These are phyloP conservation scores for Labeo calbasu DNA, from an alignment of 2,797 vertebrate species.

Conservation along the genomic window DNA sequence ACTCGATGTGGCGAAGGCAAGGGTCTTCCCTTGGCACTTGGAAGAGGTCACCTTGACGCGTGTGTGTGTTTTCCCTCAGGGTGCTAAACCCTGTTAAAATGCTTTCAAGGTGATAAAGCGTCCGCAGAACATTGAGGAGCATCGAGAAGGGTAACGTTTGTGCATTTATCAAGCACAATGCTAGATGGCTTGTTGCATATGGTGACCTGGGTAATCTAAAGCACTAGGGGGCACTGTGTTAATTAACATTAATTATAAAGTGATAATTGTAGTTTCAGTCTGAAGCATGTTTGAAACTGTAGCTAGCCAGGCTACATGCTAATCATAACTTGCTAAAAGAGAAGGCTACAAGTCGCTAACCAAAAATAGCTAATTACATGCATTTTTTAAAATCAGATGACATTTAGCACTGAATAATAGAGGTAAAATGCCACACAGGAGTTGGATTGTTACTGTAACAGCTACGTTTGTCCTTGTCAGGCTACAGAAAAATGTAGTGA, in stretches of 20 bases:
- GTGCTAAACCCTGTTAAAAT: conserved; percentile 35
- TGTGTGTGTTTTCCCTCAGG: not conserved
- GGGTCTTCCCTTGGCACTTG: conserved; percentile 21
- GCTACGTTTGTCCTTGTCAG: too few relatives aligned
- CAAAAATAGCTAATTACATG: not conserved
- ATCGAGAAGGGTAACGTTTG: not conserved
- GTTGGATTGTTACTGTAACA: too few relatives aligned
- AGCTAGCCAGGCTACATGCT: not conserved
- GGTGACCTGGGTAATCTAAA: conserved; percentile 18
- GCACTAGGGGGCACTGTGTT: conserved; percentile 25
- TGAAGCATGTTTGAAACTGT: not conserved
- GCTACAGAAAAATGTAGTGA: too few relatives aligned
- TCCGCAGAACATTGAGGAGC: conserved; percentile 5
- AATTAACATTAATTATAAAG: conserved; percentile 26
- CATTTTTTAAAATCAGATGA: not conserved
- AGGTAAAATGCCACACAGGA: too few relatives aligned
- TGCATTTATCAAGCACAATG: not conserved
- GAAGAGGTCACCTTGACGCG: conserved; percentile 33
- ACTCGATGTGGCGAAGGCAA: conserved; percentile 30
- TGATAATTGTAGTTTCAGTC: not conserved
- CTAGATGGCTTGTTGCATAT: conserved; percentile 32
- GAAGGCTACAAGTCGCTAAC: not conserved
- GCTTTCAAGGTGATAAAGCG: conserved; percentile 26
- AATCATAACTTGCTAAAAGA: not conserved
- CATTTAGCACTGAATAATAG: not conserved